A percentile compares a stretch with the other conserved stretches of the same genome.
phyloP scores from a whole-genome alignment of 2,113 vertebrate genomes.

The Promerops cafer region DNA sequence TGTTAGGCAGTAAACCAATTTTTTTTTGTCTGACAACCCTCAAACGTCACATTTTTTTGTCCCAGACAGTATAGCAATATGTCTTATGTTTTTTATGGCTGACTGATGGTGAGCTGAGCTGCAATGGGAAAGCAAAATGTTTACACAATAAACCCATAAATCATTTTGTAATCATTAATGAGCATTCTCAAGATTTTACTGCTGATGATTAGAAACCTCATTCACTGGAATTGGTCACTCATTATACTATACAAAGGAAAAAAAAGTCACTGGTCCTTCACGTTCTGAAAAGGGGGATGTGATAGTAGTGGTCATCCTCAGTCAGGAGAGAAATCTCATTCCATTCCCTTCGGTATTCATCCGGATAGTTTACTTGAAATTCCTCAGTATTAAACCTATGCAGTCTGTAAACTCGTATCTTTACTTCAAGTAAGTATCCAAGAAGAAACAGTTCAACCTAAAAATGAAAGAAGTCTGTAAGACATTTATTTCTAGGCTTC shows the following conservation, averaged over 20 bases:
- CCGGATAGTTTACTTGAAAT: slow-evolving; percentile 71
- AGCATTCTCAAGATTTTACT: not conserved
- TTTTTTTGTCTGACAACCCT: not conserved
- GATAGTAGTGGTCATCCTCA: slow-evolving; percentile 74
- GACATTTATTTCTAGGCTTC: not conserved
- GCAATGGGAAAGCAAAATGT: slow-evolving; percentile 1
- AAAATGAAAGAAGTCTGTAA: slow-evolving; percentile 10
- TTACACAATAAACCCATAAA: not conserved
- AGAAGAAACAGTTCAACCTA: slow-evolving; percentile 79
- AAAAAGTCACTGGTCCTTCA: not conserved
- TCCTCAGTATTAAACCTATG: slow-evolving; percentile 73
- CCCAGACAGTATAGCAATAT: not conserved
- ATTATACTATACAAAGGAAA: not conserved
- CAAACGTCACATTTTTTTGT: not conserved
- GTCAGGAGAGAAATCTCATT: slow-evolving; percentile 75
- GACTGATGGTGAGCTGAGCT: not conserved
- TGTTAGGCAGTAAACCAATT: not conserved
- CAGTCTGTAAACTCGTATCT: slow-evolving; percentile 75
- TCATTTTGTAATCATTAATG: not conserved
- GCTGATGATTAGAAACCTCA: not conserved
- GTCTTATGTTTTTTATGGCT: not conserved
- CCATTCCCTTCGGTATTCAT: slow-evolving; percentile 72
- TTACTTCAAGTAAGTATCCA: slow-evolving; percentile 75
- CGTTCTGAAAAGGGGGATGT: slow-evolving; percentile 67
- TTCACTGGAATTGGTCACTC: not conserved